phyloP scores from a whole-genome alignment of 2,797 vertebrate species.

The Tympanoctomys barrerae region DNA sequence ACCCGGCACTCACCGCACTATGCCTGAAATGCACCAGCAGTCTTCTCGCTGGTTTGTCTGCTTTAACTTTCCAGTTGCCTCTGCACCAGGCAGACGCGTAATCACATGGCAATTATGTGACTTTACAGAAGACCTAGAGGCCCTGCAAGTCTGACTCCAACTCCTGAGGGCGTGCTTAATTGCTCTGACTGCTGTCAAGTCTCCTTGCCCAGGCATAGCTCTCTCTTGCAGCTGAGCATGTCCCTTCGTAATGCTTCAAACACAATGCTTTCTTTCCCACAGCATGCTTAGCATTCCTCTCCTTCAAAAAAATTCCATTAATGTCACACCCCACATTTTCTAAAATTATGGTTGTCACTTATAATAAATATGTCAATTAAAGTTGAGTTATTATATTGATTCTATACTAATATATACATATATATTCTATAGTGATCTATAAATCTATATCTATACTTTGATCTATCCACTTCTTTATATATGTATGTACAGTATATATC shows the following conservation, averaged over 20 bases:
- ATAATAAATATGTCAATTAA: not conserved
- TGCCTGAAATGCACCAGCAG: slow-evolving; percentile 3
- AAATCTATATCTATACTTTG: not conserved
- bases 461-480: not conserved
- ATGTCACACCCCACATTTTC: not conserved
- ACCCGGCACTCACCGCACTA: not conserved
- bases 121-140: not conserved
- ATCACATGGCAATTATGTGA: not conserved
- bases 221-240: not conserved
- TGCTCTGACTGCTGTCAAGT: not conserved
- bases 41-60: not conserved
- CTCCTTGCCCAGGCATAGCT: not conserved
- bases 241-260: not conserved
- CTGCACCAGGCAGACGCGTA: not conserved
- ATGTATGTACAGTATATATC: no score
- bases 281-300: slow-evolving; percentile 31
- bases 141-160: not conserved
- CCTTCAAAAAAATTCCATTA: slow-evolving; percentile 33
- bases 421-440: not conserved
- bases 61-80: slow-evolving; percentile 22
- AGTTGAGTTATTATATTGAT: not conserved
- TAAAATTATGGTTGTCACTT: slow-evolving; percentile 43
- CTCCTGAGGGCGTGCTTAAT: not conserved
- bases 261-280: not conserved
- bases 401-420: not conserved